phyloP scores from a whole-genome alignment of 2,888 invertebrate species.

The Brachyptera risi region DNA sequence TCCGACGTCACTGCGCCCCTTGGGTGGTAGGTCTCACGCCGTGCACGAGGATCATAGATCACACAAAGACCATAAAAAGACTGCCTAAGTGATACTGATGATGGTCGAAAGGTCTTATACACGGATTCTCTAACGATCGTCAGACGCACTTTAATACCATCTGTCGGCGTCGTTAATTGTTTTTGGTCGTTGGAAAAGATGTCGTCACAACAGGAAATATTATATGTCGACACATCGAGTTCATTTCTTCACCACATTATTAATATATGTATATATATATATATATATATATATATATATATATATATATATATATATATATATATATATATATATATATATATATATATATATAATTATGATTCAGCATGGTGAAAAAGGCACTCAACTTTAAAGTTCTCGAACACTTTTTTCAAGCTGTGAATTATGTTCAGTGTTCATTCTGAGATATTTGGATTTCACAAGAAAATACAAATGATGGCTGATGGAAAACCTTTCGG shows the following conservation, averaged over 20 bases:
- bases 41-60: constrained; percentile 10
- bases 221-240: constrained; percentile 4
- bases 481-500: neutral
- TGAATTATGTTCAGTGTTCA: neutral
- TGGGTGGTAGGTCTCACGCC: neutral
- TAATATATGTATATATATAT: no score
- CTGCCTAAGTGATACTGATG: neutral
- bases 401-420: neutral
- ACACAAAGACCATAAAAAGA: neutral
- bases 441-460: neutral
- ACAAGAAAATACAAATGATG: constrained; percentile 2
- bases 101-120: constrained; percentile 1
- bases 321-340: no score
- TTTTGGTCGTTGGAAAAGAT: constrained; percentile 3
- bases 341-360: no score
- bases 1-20: neutral
- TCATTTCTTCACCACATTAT: constrained; percentile 13
- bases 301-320: no score
- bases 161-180: constrained; percentile 16
- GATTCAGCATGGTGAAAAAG: no score
- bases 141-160: constrained; percentile 3
- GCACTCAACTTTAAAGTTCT: neutral
- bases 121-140: constrained; percentile 4
- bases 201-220: constrained; percentile 8
- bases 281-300: no score